Conservation (phyloP, 2,113 vertebrate genomes). For the Gymnarchus niloticus region DNA sequence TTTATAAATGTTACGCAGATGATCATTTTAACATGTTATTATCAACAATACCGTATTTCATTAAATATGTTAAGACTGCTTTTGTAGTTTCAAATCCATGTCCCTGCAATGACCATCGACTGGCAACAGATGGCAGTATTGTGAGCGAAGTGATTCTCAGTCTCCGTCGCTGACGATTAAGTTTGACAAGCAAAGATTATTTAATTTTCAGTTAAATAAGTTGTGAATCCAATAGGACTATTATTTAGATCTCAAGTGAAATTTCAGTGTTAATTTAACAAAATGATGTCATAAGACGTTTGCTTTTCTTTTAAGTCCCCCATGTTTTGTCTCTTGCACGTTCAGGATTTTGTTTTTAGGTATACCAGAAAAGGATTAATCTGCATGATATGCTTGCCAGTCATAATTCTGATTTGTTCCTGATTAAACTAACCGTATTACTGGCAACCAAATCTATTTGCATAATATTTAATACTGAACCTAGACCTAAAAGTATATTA, state of each 20-base stretch:
- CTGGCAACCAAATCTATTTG: not conserved
- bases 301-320: not conserved
- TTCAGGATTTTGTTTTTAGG: not conserved
- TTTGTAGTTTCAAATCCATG: not conserved
- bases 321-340: not conserved
- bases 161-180: not conserved
- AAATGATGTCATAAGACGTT: not conserved
- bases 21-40: no score
- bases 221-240: not conserved
- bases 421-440: not conserved
- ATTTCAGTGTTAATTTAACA: not conserved
- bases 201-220: not conserved
- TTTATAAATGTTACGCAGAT: not conserved
- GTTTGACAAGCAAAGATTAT: not conserved
- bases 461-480: not conserved
- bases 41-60: no score
- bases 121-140: slow-evolving; percentile 42
- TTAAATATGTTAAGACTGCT: not conserved
- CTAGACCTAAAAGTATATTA: not conserved
- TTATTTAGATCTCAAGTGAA: not conserved
- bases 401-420: not conserved
- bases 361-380: no score
- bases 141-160: not conserved
- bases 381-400: no score
- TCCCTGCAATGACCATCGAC: not conserved